A percentile compares a stretch with the other conserved stretches of the same genome.
Conservation (phyloP, 2,113 vertebrate genomes). For the Hemiscyllium ocellatum region DNA sequence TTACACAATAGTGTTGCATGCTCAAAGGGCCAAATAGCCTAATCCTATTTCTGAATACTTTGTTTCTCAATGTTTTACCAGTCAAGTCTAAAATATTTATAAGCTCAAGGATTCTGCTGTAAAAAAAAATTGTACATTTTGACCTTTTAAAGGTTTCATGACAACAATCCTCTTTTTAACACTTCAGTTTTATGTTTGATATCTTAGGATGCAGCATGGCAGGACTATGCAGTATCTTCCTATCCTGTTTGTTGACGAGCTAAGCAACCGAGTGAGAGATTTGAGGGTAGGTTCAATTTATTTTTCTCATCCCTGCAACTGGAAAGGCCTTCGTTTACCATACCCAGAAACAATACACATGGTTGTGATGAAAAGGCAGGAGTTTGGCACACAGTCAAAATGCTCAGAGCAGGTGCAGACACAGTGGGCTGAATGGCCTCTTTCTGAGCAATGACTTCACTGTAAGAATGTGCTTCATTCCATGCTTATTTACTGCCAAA, state of each 20-base stretch:
- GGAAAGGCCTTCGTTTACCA: constrained; percentile 40
- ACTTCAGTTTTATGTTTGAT: constrained; percentile 3
- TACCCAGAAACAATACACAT: constrained; percentile 15
- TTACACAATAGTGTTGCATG: too few relatives aligned
- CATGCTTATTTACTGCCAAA: neutral
- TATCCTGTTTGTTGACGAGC: constrained; percentile 94
- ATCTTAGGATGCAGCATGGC: constrained; percentile 74
- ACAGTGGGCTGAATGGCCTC: too few relatives aligned
- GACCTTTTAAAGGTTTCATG: neutral
- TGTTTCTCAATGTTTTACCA: neutral
- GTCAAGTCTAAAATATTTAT: neutral
- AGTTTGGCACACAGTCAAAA: too few relatives aligned
- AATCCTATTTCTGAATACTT: neutral
- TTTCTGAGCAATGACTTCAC: neutral
- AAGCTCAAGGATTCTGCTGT: neutral
- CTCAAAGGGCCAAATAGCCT: too few relatives aligned
- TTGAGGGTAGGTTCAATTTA: constrained; percentile 67
- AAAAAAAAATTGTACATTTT: neutral
- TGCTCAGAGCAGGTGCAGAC: too few relatives aligned
- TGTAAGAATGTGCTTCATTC: neutral
- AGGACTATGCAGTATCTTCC: constrained; percentile 93
- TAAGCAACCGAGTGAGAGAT: constrained; percentile 95
- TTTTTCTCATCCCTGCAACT: neutral
- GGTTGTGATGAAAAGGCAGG: too few relatives aligned
- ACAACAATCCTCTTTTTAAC: neutral